A percentile compares a stretch with the other conserved stretches of the same genome.
These are phyloP conservation scores for Cecropterus lyciades DNA, from an alignment of 1,140 invertebrate species.

Conservation along the genomic window DNA sequence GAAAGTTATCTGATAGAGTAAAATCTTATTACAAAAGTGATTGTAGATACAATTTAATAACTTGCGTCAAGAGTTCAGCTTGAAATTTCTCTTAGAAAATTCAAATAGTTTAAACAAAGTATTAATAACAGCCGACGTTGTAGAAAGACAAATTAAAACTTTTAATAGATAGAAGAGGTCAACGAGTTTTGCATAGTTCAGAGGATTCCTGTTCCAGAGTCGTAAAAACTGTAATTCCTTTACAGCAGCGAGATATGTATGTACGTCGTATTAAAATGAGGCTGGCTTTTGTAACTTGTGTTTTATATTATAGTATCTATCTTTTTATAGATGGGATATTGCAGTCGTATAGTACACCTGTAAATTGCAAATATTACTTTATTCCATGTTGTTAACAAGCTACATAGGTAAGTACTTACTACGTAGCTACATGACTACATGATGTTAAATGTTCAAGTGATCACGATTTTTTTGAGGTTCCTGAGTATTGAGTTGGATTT, in stretches of 20 bases:
- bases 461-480: too few species aligned
- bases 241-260: neutral
- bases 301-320: too few species aligned
- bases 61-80: neutral
- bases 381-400: too few species aligned
- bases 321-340: too few species aligned
- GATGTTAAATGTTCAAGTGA: too few species aligned
- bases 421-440: too few species aligned
- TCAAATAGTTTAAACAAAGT: constrained; percentile 21
- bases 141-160: constrained; percentile 18
- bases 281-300: neutral
- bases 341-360: too few species aligned
- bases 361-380: too few species aligned
- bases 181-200: neutral
- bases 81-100: constrained; percentile 2
- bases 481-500: too few species aligned
- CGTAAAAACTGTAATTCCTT: constrained; percentile 3
- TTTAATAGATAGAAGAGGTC: constrained; percentile 7
- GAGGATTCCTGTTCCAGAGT: neutral
- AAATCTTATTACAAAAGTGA: too few species aligned
- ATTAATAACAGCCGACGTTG: constrained; percentile 8
- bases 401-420: too few species aligned
- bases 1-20: too few species aligned
- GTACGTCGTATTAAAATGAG: neutral
- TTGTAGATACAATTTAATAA: neutral